Percentiles rank a stretch among this genome's conserved stretches.
These are phyloP conservation scores for Melanotaenia nigrans DNA, from an alignment of 2,797 vertebrate genomes.

Conservation along the genomic window DNA sequence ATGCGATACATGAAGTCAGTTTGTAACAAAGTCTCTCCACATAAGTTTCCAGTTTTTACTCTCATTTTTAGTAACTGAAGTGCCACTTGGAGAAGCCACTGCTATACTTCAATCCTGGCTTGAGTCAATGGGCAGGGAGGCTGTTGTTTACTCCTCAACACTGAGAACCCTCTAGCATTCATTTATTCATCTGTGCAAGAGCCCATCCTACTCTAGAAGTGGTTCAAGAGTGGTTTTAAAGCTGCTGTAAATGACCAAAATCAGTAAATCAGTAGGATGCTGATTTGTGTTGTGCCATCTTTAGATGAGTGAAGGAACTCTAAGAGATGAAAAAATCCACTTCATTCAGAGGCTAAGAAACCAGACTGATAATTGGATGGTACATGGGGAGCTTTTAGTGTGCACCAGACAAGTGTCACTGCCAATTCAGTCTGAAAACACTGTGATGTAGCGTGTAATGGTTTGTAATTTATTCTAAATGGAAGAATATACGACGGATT, in stretches of 20 bases:
- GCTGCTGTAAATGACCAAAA: constrained; percentile 42
- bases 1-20: constrained; percentile 28
- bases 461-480: constrained; percentile 47
- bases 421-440: constrained; percentile 36
- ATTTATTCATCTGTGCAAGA: constrained; percentile 5
- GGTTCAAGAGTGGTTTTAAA: constrained; percentile 23
- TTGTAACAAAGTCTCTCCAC: neutral
- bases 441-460: constrained; percentile 24
- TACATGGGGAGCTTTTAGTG: constrained; percentile 37
- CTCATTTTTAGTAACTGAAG: constrained; percentile 8
- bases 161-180: neutral
- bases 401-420: constrained; percentile 31
- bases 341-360: constrained; percentile 37
- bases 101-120: constrained; percentile 27
- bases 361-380: constrained; percentile 47
- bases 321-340: constrained; percentile 31
- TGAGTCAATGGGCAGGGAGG: neutral
- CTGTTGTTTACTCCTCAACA: constrained; percentile 8
- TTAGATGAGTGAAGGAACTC: constrained; percentile 33
- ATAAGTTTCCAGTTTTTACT: neutral
- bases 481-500: constrained; percentile 14
- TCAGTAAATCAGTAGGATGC: constrained; percentile 42
- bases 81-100: constrained; percentile 69
- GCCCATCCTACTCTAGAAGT: constrained; percentile 21
- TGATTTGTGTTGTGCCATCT: constrained; percentile 36